These are phyloP conservation scores for Monopis laevigella DNA, from an alignment of 2,888 invertebrate genomes.

Conservation along the genomic window DNA sequence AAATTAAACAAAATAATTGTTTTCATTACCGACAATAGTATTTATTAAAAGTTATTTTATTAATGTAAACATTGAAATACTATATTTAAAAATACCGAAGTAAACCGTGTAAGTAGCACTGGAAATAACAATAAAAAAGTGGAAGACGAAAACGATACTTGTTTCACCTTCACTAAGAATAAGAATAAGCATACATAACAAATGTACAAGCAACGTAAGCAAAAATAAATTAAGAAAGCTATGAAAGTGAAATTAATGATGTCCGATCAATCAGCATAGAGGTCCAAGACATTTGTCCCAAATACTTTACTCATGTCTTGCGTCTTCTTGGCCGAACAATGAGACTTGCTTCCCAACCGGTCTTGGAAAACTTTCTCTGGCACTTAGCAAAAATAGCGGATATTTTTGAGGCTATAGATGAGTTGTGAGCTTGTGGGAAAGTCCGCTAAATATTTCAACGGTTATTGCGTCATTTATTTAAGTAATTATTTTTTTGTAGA, in stretches of 20 bases:
- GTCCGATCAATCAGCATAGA: not conserved
- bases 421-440: conserved; percentile 6
- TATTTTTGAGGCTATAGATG: conserved; percentile 1
- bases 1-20: no score
- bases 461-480: not conserved
- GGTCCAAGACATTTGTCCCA: not conserved
- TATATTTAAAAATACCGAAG: no score
- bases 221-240: not conserved
- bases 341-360: conserved; percentile 7
- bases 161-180: no score
- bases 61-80: no score
- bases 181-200: no score
- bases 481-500: not conserved
- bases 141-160: no score
- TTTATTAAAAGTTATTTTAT: no score
- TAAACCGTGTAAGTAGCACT: no score
- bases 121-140: no score
- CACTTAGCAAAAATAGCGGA: not conserved
- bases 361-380: conserved; percentile 3
- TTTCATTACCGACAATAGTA: no score
- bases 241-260: conserved; percentile 3
- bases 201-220: no score
- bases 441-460: not conserved
- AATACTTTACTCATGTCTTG: not conserved
- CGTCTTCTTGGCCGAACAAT: conserved; percentile 2